phyloP scores from a whole-genome alignment of 2,113 vertebrate genomes.

The Cyprinodon brontotheroides region DNA sequence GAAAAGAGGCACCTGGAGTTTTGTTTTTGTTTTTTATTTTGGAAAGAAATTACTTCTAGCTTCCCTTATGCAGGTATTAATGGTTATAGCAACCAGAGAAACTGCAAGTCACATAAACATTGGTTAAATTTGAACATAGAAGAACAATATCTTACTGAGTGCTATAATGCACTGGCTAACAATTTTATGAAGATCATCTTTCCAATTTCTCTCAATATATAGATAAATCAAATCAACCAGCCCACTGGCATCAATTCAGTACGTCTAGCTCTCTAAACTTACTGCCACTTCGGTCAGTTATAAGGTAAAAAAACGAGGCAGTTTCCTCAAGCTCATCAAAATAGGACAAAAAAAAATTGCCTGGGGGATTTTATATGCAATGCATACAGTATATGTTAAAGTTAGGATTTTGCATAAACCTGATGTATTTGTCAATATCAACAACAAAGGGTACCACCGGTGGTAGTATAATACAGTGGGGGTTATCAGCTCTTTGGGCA shows the following conservation, averaged over 20 bases:
- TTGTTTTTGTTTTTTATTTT: background rate
- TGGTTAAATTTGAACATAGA: background rate
- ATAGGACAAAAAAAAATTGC: background rate
- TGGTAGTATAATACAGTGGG: background rate
- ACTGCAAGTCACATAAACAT: background rate
- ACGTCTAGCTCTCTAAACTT: background rate
- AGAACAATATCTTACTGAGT: background rate
- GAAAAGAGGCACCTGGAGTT: background rate
- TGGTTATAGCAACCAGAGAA: background rate
- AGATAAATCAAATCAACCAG: background rate
- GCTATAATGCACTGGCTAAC: background rate
- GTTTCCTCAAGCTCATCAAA: background rate
- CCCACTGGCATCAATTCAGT: background rate
- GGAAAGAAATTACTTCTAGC: background rate
- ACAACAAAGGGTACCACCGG: background rate
- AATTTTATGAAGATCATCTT: background rate
- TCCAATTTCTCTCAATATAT: background rate
- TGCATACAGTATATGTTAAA: background rate
- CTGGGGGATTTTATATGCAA: background rate
- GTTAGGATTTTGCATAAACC: background rate
- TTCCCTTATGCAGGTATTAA: background rate
- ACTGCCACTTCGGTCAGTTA: background rate
- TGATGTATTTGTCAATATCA: background rate
- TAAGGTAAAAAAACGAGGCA: background rate
- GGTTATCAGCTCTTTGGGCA: no score